phyloP scores from a whole-genome alignment of 2,797 vertebrate genomes.

The Pelobates cultripes region DNA sequence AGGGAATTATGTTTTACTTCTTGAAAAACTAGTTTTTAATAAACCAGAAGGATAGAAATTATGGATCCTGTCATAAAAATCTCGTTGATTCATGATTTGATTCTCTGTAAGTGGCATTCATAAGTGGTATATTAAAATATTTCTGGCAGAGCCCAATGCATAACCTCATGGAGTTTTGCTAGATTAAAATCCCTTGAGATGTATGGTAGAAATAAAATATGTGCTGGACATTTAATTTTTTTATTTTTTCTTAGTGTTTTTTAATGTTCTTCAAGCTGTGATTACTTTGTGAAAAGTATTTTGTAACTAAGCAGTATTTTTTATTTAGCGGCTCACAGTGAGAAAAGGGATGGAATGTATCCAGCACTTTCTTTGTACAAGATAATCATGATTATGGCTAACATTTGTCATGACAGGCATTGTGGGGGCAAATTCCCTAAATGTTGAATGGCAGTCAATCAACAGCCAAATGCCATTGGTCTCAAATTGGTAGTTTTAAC shows the following conservation, averaged over 20 bases:
- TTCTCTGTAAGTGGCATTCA: not conserved
- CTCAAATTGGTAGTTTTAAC: too few relatives aligned
- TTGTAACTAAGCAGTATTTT: not conserved
- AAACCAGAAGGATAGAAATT: conserved; percentile 37
- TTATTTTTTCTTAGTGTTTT: conserved; percentile 3
- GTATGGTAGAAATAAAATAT: not conserved
- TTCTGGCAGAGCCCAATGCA: conserved; percentile 11
- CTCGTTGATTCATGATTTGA: conserved; percentile 3
- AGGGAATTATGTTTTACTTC: conserved; percentile 31
- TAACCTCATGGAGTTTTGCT: not conserved
- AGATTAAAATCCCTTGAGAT: conserved; percentile 9
- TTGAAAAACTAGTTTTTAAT: conserved; percentile 40
- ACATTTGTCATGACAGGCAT: too few relatives aligned
- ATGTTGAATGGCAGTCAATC: too few relatives aligned
- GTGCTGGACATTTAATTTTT: conserved; percentile 4
- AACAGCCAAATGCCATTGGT: too few relatives aligned
- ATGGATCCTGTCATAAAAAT: conserved; percentile 37
- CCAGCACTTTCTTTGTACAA: too few relatives aligned
- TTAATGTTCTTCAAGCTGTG: not conserved
- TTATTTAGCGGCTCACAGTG: not conserved
- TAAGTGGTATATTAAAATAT: conserved; percentile 11
- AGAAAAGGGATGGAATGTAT: not conserved
- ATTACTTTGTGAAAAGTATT: not conserved
- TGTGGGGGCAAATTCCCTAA: too few relatives aligned
- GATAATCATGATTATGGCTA: too few relatives aligned